A percentile compares a stretch with the other conserved stretches of the same genome.
Evolutionary conservation across 2,113 vertebrate species (phyloP).

Genomic region (Calidris pygmaea): DNA sequence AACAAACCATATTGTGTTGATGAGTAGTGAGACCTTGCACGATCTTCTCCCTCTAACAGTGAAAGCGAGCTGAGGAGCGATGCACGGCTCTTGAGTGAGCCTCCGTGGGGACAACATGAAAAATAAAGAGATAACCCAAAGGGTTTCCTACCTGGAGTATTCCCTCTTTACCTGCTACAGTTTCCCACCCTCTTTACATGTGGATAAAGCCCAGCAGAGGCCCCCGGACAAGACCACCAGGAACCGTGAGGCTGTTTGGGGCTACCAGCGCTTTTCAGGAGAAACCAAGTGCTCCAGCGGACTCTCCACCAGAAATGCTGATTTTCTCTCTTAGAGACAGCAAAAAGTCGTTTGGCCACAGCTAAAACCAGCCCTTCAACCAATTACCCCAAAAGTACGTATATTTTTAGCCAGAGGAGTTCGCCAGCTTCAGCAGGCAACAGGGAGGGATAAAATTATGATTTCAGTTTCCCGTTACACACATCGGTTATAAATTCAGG

Average conservation of each 20-base stretch:
- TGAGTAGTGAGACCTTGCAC: not conserved
- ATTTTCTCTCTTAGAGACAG: not conserved
- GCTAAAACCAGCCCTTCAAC: not conserved
- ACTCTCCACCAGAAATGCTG: not conserved
- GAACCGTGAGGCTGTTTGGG: not conserved
- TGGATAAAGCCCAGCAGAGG: not conserved
- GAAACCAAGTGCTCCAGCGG: not conserved
- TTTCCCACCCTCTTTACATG: too few species aligned
- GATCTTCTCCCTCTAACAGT: not conserved
- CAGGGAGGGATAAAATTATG: not conserved
- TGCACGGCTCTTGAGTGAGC: not conserved
- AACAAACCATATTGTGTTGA: not conserved
- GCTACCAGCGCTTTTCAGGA: not conserved
- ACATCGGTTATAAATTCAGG: not conserved
- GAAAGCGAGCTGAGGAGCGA: not conserved
- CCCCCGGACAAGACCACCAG: not conserved
- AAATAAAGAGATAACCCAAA: not conserved
- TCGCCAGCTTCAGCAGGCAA: not conserved
- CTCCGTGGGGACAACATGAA: not conserved
- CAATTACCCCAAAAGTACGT: not conserved
- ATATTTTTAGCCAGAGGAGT: not conserved
- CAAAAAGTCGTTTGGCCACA: not conserved
- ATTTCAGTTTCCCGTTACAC: not conserved
- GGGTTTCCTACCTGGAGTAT: not conserved
- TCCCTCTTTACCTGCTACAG: not conserved